Evolutionary conservation across 2,797 vertebrate species (phyloP).

Genomic region (Rhabdophis nuchalis): DNA sequence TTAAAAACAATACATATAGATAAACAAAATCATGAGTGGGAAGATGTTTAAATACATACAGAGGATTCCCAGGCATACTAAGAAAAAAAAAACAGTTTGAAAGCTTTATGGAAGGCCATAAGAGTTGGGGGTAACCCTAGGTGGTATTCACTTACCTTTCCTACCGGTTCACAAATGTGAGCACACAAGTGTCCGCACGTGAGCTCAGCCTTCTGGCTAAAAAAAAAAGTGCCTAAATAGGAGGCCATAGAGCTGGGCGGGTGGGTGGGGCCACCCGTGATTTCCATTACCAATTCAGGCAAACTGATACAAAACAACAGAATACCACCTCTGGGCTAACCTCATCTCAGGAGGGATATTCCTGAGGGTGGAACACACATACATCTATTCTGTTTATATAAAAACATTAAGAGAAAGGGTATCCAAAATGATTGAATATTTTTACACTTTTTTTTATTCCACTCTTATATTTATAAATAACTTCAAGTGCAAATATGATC

Average conservation of each 20-base stretch:
- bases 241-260: too few species aligned
- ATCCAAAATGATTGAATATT: neutral
- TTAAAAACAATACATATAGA: neutral
- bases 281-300: too few species aligned
- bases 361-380: neutral
- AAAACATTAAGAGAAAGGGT: neutral
- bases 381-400: neutral
- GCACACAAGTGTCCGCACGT: too few species aligned
- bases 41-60: neutral
- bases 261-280: too few species aligned
- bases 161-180: too few species aligned
- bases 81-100: neutral
- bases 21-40: neutral
- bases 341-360: neutral
- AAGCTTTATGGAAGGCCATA: neutral
- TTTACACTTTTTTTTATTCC: neutral
- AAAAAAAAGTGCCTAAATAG: too few species aligned
- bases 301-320: too few species aligned
- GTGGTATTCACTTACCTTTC: too few species aligned
- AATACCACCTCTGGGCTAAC: neutral
- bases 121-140: neutral
- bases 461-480: neutral
- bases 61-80: neutral
- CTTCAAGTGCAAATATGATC: neutral
- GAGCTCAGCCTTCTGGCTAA: too few species aligned